Evolutionary conservation across 2,888 invertebrate species (phyloP), one percentile per base, ranked within the genome.

Genomic region (Perithous albicinctus): DNA sequence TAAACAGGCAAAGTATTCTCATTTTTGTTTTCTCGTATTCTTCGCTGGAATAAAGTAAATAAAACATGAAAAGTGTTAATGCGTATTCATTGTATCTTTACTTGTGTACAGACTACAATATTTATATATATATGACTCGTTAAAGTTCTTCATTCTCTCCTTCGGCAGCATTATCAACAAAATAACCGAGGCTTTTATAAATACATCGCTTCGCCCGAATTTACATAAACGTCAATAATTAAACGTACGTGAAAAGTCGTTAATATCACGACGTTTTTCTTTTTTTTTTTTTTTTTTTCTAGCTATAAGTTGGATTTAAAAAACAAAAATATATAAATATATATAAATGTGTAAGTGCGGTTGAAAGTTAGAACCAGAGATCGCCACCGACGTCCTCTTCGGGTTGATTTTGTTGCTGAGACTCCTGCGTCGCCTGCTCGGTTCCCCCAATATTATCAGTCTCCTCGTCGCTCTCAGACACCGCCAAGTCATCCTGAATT

Each of bases 381-480:
- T 94, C 95, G 5, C 94, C 94, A 10, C 93, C 94, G 74, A 94
- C 94, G 76, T 94, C 94, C 56, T 94, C 94, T 15, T 93, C 93
- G 3, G 89, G 89, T 64, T 88, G 90, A 0, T 85, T 74, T 6
- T 88, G 83, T 79, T 88, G 87, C 78, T 88, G 89, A 51, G 89
- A 84, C 54, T 87, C 85, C 63, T 88, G 89, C 72, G 89, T 86
- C 12, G 83, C 63, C 66, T 85, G 88, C 43, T 86, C 80, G 6
- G 78, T 54, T 29, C 83, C 87, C 0, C 59, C 56, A 3, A 38
- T 38, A 23, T 86, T 88, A 64, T 92, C 89, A 2, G 92, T 93
- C 84, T 95, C 95, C 81, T 96, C 96, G 67, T 96, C 97, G 79
- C 96, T 96, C 86, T 97, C 97, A 35, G 96, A 96, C 41, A 97